Base-by-base conservation (phyloP, 2,797 vertebrate species). In the Artibeus jamaicensis region DNA sequence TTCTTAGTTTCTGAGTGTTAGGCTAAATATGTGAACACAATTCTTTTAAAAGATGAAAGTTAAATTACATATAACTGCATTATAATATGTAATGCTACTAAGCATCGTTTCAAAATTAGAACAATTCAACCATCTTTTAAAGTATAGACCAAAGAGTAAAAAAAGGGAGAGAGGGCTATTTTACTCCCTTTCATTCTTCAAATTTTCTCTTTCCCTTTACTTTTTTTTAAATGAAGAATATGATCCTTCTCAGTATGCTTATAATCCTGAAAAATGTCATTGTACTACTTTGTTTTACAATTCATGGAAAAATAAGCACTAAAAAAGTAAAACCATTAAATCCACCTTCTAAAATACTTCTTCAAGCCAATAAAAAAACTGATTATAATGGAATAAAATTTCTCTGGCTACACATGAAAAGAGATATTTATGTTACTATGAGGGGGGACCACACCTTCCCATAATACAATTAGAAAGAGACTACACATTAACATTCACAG, bases 401-500 rank as follows among this genome's bases (percentile, higher is more conserved):
- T 94, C 44, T 93, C 86, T 95, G 39, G 14, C 95, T 96, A 85
- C 4, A 96, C 44, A 96, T 70, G 86, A 91, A 77, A 97, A 93
- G 89, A 83, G 81, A 48, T 37, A 89, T 90, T 79, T 93, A 83
- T 84, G 78, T 90, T 89, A 81, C 34, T 96, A 16, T 81, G 76
- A 84, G 71, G 81, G 73, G 89, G 86, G 85, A 94, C 34, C 62
- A 93, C 19, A 89, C 3, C 55, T 87, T 91, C 70, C 76, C 84
- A 39, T 77, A 95, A 95, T 59, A 97, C 94, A 96, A 68, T 96
- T 62, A 94, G 84, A 96, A 96, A 89, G 83, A 92, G 57, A 96
- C 93, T 97, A 86, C 16, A 96, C 74, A 95, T 91, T 88, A 91
- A 95, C 74, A 97, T 79, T 97, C 88, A 97, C 48, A 96, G 86